Conservation (phyloP, 2,113 vertebrate genomes). For the Notechis scutatus region DNA sequence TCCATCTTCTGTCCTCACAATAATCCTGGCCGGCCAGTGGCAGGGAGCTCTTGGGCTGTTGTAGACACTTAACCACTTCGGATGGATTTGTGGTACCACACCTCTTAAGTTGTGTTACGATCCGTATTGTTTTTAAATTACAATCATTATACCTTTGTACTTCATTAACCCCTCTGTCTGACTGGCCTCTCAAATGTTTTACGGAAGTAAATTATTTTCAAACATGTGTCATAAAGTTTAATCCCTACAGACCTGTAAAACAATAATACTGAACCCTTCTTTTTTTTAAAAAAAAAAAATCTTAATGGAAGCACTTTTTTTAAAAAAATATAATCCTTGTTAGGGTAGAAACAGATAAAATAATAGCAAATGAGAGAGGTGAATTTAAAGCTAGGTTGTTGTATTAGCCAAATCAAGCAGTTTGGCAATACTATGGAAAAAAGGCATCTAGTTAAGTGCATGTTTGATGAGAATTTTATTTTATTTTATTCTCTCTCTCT, state of each 20-base stretch:
- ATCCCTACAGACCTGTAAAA: background rate
- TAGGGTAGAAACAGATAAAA: background rate
- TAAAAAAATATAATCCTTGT: background rate
- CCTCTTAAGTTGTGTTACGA: background rate
- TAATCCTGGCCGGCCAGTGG: background rate
- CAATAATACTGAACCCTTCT: background rate
- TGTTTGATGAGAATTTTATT: background rate
- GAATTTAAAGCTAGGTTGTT: background rate
- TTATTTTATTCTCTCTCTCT: background rate
- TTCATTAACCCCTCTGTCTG: background rate
- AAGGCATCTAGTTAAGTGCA: background rate
- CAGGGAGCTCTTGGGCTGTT: background rate
- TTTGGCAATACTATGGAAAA: conserved; percentile 5
- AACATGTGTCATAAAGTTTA: background rate
- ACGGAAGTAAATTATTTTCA: background rate
- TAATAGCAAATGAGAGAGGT: background rate
- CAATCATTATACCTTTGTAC: background rate
- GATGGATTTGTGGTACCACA: background rate
- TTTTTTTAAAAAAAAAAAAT: background rate
- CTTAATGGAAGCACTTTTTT: background rate
- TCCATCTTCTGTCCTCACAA: background rate
- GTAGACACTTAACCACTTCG: background rate
- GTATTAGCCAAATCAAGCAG: conserved; percentile 26
- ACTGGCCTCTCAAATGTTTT: background rate
- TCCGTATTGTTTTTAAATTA: background rate